Base-by-base conservation (phyloP, 1,140 invertebrate species). In the Meloidogyne hapla region DNA sequence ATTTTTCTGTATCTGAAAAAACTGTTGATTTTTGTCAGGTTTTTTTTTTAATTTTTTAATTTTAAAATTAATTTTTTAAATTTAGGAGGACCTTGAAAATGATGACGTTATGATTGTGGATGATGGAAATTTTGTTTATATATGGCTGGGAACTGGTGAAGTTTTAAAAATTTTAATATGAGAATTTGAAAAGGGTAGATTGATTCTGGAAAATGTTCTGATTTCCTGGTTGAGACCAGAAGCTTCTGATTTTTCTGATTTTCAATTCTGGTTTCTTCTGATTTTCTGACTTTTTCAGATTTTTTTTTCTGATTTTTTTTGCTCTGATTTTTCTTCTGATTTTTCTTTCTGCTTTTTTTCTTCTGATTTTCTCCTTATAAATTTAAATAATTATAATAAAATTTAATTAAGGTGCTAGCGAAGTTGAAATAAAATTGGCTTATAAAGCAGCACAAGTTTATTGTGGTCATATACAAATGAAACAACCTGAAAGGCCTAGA, bases 41-140 rank as follows among this genome's bases (percentile, higher is more conserved):
- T 89, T 33, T 74, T 70, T 67, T 40, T 10, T 48, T 33, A 28
- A 13, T 40, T 68, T 23, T 48, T 9, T 38, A 10, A 28, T 8
- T 18, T 38, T 13, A 33, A 80, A 8, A 28, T 79, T n/a, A 26
- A 8, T 10, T 23, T 42, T 45, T 18, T 25, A 69, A 6, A 75
- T 80, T 83, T 66, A 80, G 93, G 97, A 99, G 88, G 97, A 99
- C 89, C 90, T 99, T 81, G 95, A 96, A 38, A 96, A 99, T 89
- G 96, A 99, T 88, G 96, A 99, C 89, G 98, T 99, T 13, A 99
- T 99, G 97, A 95, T 99, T 77, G 89, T 99, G 74, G 97, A 99
- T 89, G 98, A 96, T 88, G 97, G 97, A 1, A 92, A 94, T 85
- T 93, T 97, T 88, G 94, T 99, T 62, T 99, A 96, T 89, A 90